Base-by-base conservation (phyloP, 2,888 invertebrate species). In the Portevinia maculata region DNA sequence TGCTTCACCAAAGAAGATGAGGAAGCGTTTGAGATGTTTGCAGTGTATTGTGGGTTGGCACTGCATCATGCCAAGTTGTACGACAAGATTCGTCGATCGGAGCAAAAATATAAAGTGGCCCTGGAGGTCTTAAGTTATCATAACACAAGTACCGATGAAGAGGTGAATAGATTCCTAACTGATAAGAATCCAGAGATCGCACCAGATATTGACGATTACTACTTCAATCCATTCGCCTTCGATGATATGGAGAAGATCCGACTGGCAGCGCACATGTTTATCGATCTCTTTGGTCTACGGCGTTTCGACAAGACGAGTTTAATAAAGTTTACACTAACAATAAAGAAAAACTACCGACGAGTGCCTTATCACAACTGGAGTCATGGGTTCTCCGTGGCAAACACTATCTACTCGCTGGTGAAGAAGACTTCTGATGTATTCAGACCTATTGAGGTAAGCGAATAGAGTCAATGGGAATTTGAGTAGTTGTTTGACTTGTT, bases 331-430 rank as follows among this genome's bases (percentile, higher is more conserved):
- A 93, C 95, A 1, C 88, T 97, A 85, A 97, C 96, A 0, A 96
- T 97, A 2, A 93, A 94, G 87, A 97, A 96, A 89, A 97, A 97
- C 90, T 97, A 97, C 88, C 92, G 97, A 7, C 91, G 93, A 28
- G 96, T 96, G 0, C 95, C 96, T 0, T 97, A 97, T 88, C 97
- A 97, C 88, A 97, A 97, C 89, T 97, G 96, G 94, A 94, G 94
- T 21, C 97, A 97, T 87, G 97, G 96, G 0, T 97, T 96, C 92
- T 94, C 96, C 0, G 97, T 97, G 0, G 96, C 96, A 1, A 96
- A 97, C 87, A 93, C 95, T 15, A 96, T 96, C 93, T 96, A 95
- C 87, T 93, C 94, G 2, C 94, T 96, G 53, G 91, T 96, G 62
- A 95, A 94, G 89, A 91, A 92, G 59, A 90, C 92, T 34, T 88